Conservation (phyloP, 2,888 invertebrate species). For the Spialia ferax region DNA sequence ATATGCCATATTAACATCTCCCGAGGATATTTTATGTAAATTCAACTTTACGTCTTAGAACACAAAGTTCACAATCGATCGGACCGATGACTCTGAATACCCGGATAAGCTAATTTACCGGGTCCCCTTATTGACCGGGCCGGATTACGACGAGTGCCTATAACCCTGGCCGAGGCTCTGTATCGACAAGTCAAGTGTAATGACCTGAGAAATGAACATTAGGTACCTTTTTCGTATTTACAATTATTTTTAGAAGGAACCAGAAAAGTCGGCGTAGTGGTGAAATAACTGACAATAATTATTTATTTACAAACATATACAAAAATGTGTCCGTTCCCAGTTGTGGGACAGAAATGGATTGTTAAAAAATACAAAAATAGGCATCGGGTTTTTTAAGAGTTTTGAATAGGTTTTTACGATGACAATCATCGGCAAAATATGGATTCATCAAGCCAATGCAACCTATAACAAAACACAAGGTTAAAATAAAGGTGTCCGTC, state of each 20-base stretch:
- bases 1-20: background rate
- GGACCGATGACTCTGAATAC: background rate
- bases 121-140: slow-evolving; percentile 17
- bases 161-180: slow-evolving; percentile 5
- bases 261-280: too few relatives aligned
- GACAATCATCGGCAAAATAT: too few relatives aligned
- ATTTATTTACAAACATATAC: too few relatives aligned
- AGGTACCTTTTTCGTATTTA: background rate
- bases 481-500: too few relatives aligned
- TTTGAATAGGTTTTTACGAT: too few relatives aligned
- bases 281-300: too few relatives aligned
- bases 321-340: too few relatives aligned
- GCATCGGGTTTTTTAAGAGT: too few relatives aligned
- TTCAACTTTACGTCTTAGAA: background rate
- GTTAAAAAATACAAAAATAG: too few relatives aligned
- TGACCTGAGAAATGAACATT: background rate
- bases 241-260: background rate
- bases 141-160: slow-evolving; percentile 19
- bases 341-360: too few relatives aligned
- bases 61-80: background rate
- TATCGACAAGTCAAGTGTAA: slow-evolving; percentile 11
- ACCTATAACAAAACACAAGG: too few relatives aligned
- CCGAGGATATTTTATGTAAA: background rate
- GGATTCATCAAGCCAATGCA: too few relatives aligned
- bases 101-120: slow-evolving; percentile 21